Evolutionary conservation across 2,888 invertebrate species (phyloP), one percentile per base, ranked within the genome.

Genomic region (Phragmatobia fuliginosa): DNA sequence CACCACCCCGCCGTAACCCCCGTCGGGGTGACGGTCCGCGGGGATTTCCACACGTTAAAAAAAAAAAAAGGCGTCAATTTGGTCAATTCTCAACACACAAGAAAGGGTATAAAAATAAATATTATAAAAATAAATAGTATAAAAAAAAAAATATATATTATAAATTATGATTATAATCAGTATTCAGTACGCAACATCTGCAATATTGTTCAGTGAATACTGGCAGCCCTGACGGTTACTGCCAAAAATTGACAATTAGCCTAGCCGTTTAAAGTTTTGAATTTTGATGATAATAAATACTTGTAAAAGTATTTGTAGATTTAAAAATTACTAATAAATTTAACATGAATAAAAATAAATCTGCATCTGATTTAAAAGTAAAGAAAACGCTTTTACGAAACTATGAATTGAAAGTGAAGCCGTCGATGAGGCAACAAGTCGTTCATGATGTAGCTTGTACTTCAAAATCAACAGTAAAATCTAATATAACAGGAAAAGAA

Each of bases 371-470:
- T 75, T 82, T 88, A 0, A 94, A 91, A 85, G 91, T 95, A 31
- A 94, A 92, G 76, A 95, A 94, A 85, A 91, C 92, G 3, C 83
- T 94, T 2, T 80, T 94, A 16, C 85, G 94, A 71, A 91, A 94
- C 75, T 88, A 82, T 75, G 94, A 93, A 77, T 82, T 87, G 28
- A 91, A 87, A 85, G 67, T 88, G 2, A 87, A 78, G 66, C 74
- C 82, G 28, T 73, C 82, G 38, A 71, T 79, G 18, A 85, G 74
- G 18, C 86, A 85, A 61, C 79, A 82, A 75, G 87, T 87, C 16
- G 74, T 85, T 6, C 84, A 85, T 28, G 90, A 92, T 70, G 85
- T 85, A 16, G 87, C 85, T 65, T 83, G 86, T 49, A 80, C 87
- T 49, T 84, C 85, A 0, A 84, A 83, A 62, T 56, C 67, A 31